Base-by-base conservation (phyloP, 1,140 invertebrate species). In the Pseudomyrmex sp. region DNA sequence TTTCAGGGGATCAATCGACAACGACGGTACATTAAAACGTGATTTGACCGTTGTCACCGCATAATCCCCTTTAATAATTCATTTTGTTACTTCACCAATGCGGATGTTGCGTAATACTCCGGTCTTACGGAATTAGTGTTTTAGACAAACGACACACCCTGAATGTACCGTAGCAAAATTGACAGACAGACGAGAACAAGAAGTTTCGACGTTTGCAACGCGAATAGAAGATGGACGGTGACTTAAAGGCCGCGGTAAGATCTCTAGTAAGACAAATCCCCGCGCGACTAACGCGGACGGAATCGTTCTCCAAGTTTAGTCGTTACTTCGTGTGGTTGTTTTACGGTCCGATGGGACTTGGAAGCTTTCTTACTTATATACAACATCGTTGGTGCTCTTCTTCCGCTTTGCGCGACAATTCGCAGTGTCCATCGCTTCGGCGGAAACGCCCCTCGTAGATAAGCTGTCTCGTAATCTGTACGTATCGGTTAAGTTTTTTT, bases 291-390 rank as follows among this genome's bases (percentile, higher is more conserved):
- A 20, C 46, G 44, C 56, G 15, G n/a, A 58, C 58, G 54, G 26
- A 75, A 80, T 65, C 59, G 65, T 80, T 58, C 69, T 84, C 74
- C 74, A 84, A 87, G 63, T 87, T 80, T 88, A 80, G 82, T 84
- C 69, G 70, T 35, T 18, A 46, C 15, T 63, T 58, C 10, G 20
- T 15, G 46, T 50, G 68, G 18, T 84, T 56, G 74, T 84, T 88
- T 88, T 84, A 23, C n/a, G 9, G 56, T 66, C 52, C 74, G 44
- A 87, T 52, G 44, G n/a, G n/a, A 79, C 20, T 80, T 84, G 8
- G 23, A 58, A 66, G 23, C 15, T 26, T 26, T 79, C 52, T 44
- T 48, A 61, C 8, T 10, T 61, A 15, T 83, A 76, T 83, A 76
- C 54, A 50, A 23, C 52, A 3, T 56, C 48, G 18, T 18, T 52